Conservation (phyloP, 2,113 vertebrate species). For the Marmota flaviventris region DNA sequence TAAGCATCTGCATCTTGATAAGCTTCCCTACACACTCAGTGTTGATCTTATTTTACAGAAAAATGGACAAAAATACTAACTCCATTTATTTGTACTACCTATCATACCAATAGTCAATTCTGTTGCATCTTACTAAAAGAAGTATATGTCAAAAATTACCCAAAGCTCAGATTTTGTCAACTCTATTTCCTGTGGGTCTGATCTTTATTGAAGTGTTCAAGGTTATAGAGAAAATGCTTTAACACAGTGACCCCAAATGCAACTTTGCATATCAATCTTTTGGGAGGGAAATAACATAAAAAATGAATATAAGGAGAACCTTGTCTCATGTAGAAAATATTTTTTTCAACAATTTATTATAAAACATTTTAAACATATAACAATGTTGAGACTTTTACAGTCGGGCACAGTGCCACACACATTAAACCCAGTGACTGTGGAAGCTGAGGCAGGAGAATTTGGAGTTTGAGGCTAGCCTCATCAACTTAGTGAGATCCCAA, state of each 20-base stretch:
- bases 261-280: neutral
- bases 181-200: neutral
- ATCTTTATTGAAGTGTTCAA: neutral
- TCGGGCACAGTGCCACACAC: too few relatives aligned
- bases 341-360: neutral
- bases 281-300: neutral
- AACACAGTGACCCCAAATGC: neutral
- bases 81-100: neutral
- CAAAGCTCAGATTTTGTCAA: neutral
- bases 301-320: neutral
- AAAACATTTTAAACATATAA: neutral
- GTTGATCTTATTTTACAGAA: neutral
- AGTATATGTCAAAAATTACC: neutral
- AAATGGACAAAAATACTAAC: neutral
- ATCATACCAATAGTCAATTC: neutral
- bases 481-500: too few relatives aligned
- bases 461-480: too few relatives aligned
- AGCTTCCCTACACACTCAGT: neutral
- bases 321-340: neutral
- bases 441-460: too few relatives aligned
- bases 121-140: neutral
- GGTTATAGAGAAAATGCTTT: neutral
- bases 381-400: neutral
- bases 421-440: too few relatives aligned
- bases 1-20: neutral